Percentiles rank a stretch among this genome's conserved stretches.
Conservation (phyloP, 2,888 invertebrate species). For the Ichneumoninae sp. region DNA sequence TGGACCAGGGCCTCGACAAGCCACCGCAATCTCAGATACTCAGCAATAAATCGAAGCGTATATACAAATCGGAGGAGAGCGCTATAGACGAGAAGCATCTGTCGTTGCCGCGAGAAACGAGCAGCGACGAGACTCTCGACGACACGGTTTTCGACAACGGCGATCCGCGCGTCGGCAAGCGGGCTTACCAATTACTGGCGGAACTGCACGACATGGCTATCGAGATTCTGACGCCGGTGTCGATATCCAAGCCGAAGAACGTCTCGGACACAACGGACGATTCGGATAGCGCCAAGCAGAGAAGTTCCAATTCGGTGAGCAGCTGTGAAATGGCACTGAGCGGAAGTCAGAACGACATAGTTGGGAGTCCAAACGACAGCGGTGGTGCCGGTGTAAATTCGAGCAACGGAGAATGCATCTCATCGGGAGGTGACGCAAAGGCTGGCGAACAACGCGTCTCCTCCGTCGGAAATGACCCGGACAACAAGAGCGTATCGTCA, state of each 20-base stretch:
- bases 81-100: slow-evolving; percentile 80
- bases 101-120: slow-evolving; percentile 76
- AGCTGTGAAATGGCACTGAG: slow-evolving; percentile 84
- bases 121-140: slow-evolving; percentile 80
- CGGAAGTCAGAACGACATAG: slow-evolving; percentile 79
- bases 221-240: slow-evolving; percentile 81
- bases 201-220: slow-evolving; percentile 76
- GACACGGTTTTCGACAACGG: slow-evolving; percentile 71
- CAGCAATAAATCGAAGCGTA: slow-evolving; percentile 79
- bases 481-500: slow-evolving; percentile 60
- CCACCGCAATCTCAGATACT: slow-evolving; percentile 75
- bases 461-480: slow-evolving; percentile 28
- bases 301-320: slow-evolving; percentile 83
- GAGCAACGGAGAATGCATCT: slow-evolving; percentile 60
- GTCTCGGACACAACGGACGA: slow-evolving; percentile 73
- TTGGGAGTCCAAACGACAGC: slow-evolving; percentile 77
- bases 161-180: slow-evolving; percentile 12
- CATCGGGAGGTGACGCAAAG: slow-evolving; percentile 26
- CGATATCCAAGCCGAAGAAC: slow-evolving; percentile 77
- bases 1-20: slow-evolving; percentile 82
- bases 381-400: slow-evolving; percentile 63
- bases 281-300: slow-evolving; percentile 74
- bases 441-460: not conserved
- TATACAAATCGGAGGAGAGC: slow-evolving; percentile 83
- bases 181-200: slow-evolving; percentile 48